Base-by-base conservation (phyloP, 2,888 invertebrate genomes). In the Eretmocerus hayati region DNA sequence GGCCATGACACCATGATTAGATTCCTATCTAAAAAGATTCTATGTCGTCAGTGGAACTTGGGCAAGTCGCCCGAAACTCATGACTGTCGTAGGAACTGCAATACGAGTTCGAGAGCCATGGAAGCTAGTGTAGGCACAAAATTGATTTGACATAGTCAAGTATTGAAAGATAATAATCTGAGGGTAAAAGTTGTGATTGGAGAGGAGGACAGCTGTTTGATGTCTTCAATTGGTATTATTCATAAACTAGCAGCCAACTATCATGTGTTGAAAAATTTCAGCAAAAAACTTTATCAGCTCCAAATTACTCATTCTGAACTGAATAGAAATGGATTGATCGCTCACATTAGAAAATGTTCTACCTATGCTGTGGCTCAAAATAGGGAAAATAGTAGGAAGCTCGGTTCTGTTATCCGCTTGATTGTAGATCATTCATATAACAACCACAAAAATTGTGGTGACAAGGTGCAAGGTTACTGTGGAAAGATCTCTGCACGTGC, bases 321-420 rank as follows among this genome's bases (percentile, higher is more conserved):
- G 13, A 45, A 45, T 18, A 42, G 33, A 42, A 56, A 42, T 43
- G 49, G 50, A 11, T 47, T 52, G 20, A 57, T 58, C 37, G 42
- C 42, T 16, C 54, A 59, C 46, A 32, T 58, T 21, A 54, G 54
- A 43, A 56, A 56, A 52, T 58, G 56, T 48, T 57, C 58, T 38
- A 26, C 44, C 15, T 60, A 53, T 46, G 56, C 57, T 21, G 46
- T 55, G 11, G 30, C 38, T 8, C 56, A 57, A 53, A 44, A 56
- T 43, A 19, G 33, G 33, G 52, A 43, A 4, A 42, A 57, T 43
- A 19, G 18, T 2, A 16, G 13, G 32, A n/a, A 18, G 31, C 35
- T 53, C 40, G 30, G 36, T 22, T 42, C 40, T 23, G 49, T 52
- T n/a, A 40, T 58, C 15, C 40, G 26, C 41, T 52, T 51, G 46